phyloP scores from a whole-genome alignment of 2,888 invertebrate species.

The Metellina segmentata region DNA sequence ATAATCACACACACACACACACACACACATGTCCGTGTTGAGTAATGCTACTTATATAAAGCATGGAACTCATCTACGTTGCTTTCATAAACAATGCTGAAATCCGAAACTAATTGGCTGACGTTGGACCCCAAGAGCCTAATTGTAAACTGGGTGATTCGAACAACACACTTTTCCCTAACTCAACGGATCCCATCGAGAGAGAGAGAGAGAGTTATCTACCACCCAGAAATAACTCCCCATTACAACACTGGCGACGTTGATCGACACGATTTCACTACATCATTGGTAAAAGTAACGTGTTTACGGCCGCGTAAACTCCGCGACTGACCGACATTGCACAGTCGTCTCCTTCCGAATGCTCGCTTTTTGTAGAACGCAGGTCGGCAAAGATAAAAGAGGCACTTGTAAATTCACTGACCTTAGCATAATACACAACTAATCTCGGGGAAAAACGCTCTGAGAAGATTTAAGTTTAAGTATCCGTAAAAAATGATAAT shows the following conservation, averaged over 20 bases:
- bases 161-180: background rate
- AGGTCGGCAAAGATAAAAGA: conserved; percentile 30
- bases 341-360: too few relatives aligned
- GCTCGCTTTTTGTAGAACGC: background rate
- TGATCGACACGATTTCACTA: background rate
- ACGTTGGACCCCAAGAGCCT: background rate
- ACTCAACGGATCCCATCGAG: background rate
- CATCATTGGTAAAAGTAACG: conserved; percentile 35
- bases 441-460: conserved; percentile 31
- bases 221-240: background rate
- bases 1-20: too few relatives aligned
- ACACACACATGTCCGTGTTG: too few relatives aligned
- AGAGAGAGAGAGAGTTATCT: too few relatives aligned
- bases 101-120: background rate
- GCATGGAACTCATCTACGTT: background rate
- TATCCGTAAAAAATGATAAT: conserved; percentile 49
- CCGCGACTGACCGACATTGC: too few relatives aligned
- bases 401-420: conserved; percentile 49
- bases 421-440: conserved; percentile 29
- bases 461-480: conserved; percentile 39
- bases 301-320: conserved; percentile 11
- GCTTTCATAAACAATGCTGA: background rate
- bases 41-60: background rate
- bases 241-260: background rate
- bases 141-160: background rate